A percentile compares a stretch with the other conserved stretches of the same genome.
phyloP scores from a whole-genome alignment of 2,113 vertebrate species.

The Silurus glanis region DNA sequence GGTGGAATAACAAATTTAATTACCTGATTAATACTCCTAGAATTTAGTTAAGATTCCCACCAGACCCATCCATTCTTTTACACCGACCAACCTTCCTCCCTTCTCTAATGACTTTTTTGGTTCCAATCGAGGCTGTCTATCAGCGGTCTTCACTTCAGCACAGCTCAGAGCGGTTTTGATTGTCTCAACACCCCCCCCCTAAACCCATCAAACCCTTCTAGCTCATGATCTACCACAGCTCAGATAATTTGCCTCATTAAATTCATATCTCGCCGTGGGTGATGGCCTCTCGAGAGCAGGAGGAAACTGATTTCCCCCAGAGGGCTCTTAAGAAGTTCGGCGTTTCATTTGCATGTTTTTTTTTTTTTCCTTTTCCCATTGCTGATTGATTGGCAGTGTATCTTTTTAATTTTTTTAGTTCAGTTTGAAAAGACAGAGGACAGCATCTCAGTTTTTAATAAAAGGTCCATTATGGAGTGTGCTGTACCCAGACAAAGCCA shows the following conservation, averaged over 20 bases:
- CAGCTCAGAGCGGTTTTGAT: background rate
- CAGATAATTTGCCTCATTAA: constrained; percentile 60
- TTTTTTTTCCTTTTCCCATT: no score
- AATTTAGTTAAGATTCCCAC: background rate
- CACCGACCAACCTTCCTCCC: background rate
- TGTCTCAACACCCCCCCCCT: background rate
- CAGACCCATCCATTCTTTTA: no score
- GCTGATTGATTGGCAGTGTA: constrained; percentile 7
- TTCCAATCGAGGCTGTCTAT: background rate
- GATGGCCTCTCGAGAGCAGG: constrained; percentile 16
- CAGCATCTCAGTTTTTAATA: background rate
- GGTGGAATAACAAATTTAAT: background rate
- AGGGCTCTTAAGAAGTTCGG: background rate
- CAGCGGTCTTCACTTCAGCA: constrained; percentile 12
- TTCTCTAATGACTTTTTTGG: background rate
- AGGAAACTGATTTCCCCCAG: constrained; percentile 25
- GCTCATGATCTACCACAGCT: constrained; percentile 42
- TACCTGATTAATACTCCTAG: background rate
- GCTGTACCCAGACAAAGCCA: background rate
- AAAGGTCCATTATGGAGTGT: background rate
- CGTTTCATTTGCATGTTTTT: constrained; percentile 23
- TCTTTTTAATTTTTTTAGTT: background rate
- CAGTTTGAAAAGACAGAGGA: background rate
- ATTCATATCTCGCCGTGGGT: constrained; percentile 54
- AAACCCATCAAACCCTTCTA: constrained; percentile 22